phyloP scores from a whole-genome alignment of 2,888 invertebrate genomes.

The Pseudanteris insignis region DNA sequence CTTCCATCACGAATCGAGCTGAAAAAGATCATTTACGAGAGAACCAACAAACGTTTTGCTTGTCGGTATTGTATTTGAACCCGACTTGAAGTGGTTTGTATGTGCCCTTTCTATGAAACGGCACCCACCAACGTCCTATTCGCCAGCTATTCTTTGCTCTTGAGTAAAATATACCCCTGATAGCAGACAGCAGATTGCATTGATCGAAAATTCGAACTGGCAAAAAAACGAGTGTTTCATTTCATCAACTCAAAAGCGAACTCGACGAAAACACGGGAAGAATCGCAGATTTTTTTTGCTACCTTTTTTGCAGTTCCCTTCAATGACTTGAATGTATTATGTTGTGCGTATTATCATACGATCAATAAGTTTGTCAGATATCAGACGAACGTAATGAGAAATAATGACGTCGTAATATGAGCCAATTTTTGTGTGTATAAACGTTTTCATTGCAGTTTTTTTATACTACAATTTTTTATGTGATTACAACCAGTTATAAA shows the following conservation, averaged over 20 bases:
- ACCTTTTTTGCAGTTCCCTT: constrained; percentile 3
- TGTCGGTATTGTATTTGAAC: constrained; percentile 47
- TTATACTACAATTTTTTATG: too few species aligned
- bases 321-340: too few species aligned
- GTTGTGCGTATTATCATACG: too few species aligned
- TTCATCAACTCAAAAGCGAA: too few species aligned
- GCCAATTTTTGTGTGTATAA: too few species aligned
- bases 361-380: too few species aligned
- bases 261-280: constrained; percentile 8
- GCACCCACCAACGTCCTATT: constrained; percentile 49
- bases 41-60: constrained; percentile 49
- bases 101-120: constrained; percentile 51
- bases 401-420: too few species aligned
- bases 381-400: too few species aligned
- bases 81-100: constrained; percentile 59
- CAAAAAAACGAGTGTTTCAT: constrained; percentile 11
- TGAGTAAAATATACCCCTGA: constrained; percentile 53
- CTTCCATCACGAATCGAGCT: constrained; percentile 44
- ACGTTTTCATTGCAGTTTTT: too few species aligned
- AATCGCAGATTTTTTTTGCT: constrained; percentile 15
- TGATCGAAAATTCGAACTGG: constrained; percentile 45
- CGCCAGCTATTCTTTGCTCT: constrained; percentile 51
- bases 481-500: too few species aligned
- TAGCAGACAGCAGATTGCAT: constrained; percentile 54
- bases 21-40: constrained; percentile 56